A percentile compares a stretch with the other conserved stretches of the same genome.
Evolutionary conservation across 2,888 invertebrate genomes (phyloP).

Genomic region (Leucozona laternaria): DNA sequence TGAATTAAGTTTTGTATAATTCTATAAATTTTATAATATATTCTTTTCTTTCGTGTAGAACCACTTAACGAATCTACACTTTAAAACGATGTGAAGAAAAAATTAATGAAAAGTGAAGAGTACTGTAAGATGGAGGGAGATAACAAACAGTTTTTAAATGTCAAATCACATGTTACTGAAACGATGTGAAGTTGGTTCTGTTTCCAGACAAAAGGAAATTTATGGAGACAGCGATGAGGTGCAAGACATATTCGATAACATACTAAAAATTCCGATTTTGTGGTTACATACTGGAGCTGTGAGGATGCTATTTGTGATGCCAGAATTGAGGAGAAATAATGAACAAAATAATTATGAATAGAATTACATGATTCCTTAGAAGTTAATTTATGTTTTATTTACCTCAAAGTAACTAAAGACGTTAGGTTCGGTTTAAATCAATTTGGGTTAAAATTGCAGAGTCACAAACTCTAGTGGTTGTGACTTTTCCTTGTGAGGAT

Average conservation of each 20-base stretch:
- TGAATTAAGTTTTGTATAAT: constrained; percentile 11
- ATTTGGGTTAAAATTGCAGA: too few species aligned
- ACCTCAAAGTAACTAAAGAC: too few species aligned
- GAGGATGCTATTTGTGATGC: too few species aligned
- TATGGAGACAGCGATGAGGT: not conserved
- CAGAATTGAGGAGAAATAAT: too few species aligned
- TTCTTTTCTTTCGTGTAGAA: constrained; percentile 40
- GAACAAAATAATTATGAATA: too few species aligned
- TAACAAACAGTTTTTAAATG: constrained; percentile 35
- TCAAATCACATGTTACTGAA: constrained; percentile 65
- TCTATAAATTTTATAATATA: constrained; percentile 38
- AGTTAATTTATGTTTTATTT: too few species aligned
- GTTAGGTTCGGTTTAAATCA: too few species aligned
- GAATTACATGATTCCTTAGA: too few species aligned
- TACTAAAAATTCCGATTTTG: too few species aligned
- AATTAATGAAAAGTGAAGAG: constrained; percentile 17
- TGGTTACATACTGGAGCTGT: too few species aligned
- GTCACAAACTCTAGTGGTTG: too few species aligned
- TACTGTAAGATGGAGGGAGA: constrained; percentile 42
- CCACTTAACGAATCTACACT: constrained; percentile 58
- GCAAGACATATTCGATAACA: constrained; percentile 18
- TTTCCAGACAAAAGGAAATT: constrained; percentile 36
- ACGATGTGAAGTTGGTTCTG: constrained; percentile 60
- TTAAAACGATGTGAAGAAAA: constrained; percentile 55
- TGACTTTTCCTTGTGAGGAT: too few species aligned